Percentiles rank a stretch among this genome's conserved stretches.
These are phyloP conservation scores for Noctua pronuba DNA, from an alignment of 2,888 invertebrate genomes.

Conservation along the genomic window DNA sequence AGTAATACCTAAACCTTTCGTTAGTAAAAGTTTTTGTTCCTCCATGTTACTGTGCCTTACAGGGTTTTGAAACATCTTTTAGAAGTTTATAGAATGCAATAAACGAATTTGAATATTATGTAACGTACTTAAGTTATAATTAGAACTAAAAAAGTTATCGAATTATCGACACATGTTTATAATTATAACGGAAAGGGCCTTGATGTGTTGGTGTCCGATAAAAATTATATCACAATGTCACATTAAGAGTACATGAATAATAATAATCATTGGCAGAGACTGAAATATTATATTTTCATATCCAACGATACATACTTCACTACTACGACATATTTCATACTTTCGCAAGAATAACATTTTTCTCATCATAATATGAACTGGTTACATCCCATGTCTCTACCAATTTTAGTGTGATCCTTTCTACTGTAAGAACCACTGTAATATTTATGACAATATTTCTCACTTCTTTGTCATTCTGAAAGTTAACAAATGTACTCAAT, in stretches of 20 bases:
- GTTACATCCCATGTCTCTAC: not conserved
- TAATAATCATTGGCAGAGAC: not conserved
- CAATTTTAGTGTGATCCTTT: not conserved
- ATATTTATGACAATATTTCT: not conserved
- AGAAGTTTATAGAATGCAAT: not conserved
- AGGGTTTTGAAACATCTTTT: not conserved
- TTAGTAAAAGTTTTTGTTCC: not conserved
- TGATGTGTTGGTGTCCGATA: slow-evolving; percentile 46
- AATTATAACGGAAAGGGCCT: slow-evolving; percentile 28
- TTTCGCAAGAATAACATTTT: not conserved
- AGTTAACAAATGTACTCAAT: slow-evolving; percentile 15
- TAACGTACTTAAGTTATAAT: slow-evolving; percentile 6
- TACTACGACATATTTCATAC: no score
- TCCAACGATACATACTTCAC: not conserved
- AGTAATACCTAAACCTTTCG: not conserved
- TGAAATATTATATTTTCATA: not conserved
- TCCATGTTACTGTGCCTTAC: not conserved
- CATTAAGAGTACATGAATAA: slow-evolving; percentile 8
- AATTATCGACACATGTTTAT: slow-evolving; percentile 27
- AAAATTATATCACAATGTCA: slow-evolving; percentile 42
- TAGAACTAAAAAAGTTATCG: slow-evolving; percentile 1
- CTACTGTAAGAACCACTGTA: not conserved
- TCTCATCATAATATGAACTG: no score
- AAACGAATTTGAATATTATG: not conserved
- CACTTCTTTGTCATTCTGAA: not conserved